Conservation (phyloP, 2,888 invertebrate species). For the Orthonychiurus folsomi region DNA sequence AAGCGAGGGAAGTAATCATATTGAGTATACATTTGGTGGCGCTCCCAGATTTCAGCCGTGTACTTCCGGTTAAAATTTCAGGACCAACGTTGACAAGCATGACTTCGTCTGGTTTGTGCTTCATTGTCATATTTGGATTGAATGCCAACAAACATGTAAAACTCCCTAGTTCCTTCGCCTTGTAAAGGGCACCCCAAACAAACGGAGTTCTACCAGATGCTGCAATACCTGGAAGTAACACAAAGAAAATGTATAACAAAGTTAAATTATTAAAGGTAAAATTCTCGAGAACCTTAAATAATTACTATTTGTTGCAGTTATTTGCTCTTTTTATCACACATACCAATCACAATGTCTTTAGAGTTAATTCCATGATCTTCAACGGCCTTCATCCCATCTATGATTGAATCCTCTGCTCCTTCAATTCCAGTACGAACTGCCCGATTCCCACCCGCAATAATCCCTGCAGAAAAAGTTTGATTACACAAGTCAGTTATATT, state of each 20-base stretch:
- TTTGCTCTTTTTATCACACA: neutral
- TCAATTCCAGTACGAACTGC: conserved; percentile 32
- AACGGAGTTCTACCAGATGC: conserved; percentile 37
- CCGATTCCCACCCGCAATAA: conserved; percentile 32
- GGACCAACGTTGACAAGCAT: conserved; percentile 30
- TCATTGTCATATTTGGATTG: conserved; percentile 28
- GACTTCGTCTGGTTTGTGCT: conserved; percentile 25
- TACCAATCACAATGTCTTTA: conserved; percentile 37
- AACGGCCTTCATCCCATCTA: conserved; percentile 29
- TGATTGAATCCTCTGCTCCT: conserved; percentile 35
- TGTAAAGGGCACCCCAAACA: conserved; percentile 36
- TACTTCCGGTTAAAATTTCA: conserved; percentile 37
- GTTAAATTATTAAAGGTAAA: neutral
- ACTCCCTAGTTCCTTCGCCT: conserved; percentile 26
- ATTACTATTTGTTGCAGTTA: no score
- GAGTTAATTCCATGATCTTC: conserved; percentile 19
- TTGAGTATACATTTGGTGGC: conserved; percentile 37
- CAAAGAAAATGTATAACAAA: neutral
- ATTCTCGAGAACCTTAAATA: no score
- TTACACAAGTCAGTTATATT: neutral
- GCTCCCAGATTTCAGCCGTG: conserved; percentile 37
- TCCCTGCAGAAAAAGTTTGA: no score
- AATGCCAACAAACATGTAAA: conserved; percentile 34
- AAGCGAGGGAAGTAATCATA: conserved; percentile 36
- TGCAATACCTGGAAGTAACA: conserved; percentile 30